A percentile compares a stretch with the other conserved stretches of the same genome.
phyloP scores from a whole-genome alignment of 1,140 invertebrate genomes.

The Drosophila kepulauana region DNA sequence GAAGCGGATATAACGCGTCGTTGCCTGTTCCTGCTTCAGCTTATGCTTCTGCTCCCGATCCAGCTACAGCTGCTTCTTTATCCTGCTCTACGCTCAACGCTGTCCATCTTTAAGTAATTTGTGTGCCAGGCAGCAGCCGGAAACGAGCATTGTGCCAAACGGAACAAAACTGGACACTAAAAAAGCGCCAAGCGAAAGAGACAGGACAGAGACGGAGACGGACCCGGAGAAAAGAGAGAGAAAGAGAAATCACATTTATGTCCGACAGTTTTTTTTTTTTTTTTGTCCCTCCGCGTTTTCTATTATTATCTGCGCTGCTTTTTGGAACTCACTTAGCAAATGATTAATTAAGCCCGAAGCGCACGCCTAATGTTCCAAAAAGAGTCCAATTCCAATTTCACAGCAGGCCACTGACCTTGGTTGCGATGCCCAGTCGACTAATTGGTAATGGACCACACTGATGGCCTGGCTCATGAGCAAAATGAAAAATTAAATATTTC shows the following conservation, averaged over 20 bases:
- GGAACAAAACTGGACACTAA: constrained; percentile 25
- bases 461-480: constrained; percentile 20
- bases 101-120: constrained; percentile 78
- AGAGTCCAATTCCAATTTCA: background rate
- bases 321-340: constrained; percentile 61
- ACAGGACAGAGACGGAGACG: background rate
- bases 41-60: constrained; percentile 5
- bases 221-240: background rate
- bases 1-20: constrained; percentile 80
- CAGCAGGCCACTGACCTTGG: constrained; percentile 37
- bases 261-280: constrained; percentile 66
- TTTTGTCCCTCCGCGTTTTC: background rate
- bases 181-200: constrained; percentile 9
- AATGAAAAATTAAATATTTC: constrained; percentile 34
- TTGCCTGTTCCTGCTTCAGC: constrained; percentile 37
- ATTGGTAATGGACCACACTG: constrained; percentile 30
- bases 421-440: background rate
- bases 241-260: constrained; percentile 73
- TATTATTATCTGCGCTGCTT: background rate
- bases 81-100: background rate
- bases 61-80: background rate
- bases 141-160: constrained; percentile 57
- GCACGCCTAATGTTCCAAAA: constrained; percentile 62
- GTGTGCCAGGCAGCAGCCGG: constrained; percentile 63
- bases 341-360: constrained; percentile 77